Evolutionary conservation across 2,113 vertebrate genomes (phyloP), one percentile per base, ranked within the genome.

Genomic region (Pollimyrus isidori): DNA sequence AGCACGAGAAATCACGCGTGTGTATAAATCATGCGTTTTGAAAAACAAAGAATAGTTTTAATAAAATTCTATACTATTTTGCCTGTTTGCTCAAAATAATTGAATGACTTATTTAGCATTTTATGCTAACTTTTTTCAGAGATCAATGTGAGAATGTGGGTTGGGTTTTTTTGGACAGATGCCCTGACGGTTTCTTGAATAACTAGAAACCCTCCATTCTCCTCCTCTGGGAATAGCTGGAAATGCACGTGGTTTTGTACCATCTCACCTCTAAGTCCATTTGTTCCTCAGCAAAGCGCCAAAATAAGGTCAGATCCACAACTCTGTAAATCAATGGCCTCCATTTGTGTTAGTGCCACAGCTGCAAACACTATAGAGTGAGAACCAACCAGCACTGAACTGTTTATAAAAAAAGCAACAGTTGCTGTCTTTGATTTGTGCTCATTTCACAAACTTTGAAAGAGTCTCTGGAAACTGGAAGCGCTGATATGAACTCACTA

Each of bases 11-110:
- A 89, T 91, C 90, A 92, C 91, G 86, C 49, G 92, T 94, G 93
- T 93, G 93, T 92, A 10, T 19, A 92, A 92, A 92, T 91, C 91
- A 92, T 93, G 93, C 94, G 95, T 96, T 96, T 96, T 95, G 92
- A 95, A 95, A 95, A 92, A 94, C 92, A 93, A 65, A 65, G 93
- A 88, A 93, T 95, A 95, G 94, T 96, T 96, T 96, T 94, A 95
- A 95, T 92, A 94, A 91, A 94, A 95, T 95, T 94, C 90, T 94
- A 94, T 92, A 93, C 92, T 93, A 91, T 95, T 94, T 93, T 92
- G 93, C 93, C 15, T 42, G 46, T 85, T 89, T 50, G 49, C 42
- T 53, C 86, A 50, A 4, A 69, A 21, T n/a, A 9, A 15, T 10
- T 52, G 9, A 48, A 56, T 65, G 15, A 80, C 69, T 48, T 65